A percentile compares a stretch with the other conserved stretches of the same genome.
phyloP scores from a whole-genome alignment of 2,888 invertebrate species.

The Cyclophora punctaria region DNA sequence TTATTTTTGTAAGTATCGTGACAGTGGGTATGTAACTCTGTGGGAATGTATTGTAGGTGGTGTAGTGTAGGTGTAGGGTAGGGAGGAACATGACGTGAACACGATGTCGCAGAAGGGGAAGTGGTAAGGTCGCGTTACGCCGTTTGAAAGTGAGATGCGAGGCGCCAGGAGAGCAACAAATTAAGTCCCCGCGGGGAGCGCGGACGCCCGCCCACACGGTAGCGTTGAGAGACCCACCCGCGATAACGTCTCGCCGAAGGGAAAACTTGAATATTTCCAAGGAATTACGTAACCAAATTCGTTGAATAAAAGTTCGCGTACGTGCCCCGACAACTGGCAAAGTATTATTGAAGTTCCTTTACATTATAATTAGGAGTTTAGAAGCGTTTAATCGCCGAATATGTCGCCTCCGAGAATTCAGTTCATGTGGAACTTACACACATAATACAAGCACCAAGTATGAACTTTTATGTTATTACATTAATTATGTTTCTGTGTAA shows the following conservation, averaged over 20 bases:
- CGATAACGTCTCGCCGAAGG: constrained; percentile 68
- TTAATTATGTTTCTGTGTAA: too few species aligned
- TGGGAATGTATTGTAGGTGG: constrained; percentile 15
- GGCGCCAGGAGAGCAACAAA: constrained; percentile 75
- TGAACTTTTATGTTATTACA: neutral
- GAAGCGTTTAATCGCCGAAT: constrained; percentile 44
- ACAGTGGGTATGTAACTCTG: constrained; percentile 1
- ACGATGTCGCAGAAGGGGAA: constrained; percentile 50
- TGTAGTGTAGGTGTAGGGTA: constrained; percentile 22
- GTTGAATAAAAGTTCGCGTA: constrained; percentile 60
- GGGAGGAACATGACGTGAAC: constrained; percentile 49
- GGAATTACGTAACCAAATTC: constrained; percentile 65
- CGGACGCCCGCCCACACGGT: constrained; percentile 50
- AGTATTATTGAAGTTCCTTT: constrained; percentile 54
- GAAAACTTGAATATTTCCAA: constrained; percentile 69
- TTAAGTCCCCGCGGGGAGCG: constrained; percentile 68
- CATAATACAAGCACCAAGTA: too few species aligned
- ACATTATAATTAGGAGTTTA: constrained; percentile 55
- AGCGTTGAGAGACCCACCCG: constrained; percentile 59
- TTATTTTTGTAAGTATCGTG: neutral
- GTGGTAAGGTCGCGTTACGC: constrained; percentile 70
- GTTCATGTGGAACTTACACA: constrained; percentile 24
- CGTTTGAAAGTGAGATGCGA: constrained; percentile 73
- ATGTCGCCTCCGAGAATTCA: constrained; percentile 35
- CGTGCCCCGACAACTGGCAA: constrained; percentile 54